Evolutionary conservation across 2,888 invertebrate species (phyloP), one percentile per base, ranked within the genome.

Genomic region (Trichacis sp.): DNA sequence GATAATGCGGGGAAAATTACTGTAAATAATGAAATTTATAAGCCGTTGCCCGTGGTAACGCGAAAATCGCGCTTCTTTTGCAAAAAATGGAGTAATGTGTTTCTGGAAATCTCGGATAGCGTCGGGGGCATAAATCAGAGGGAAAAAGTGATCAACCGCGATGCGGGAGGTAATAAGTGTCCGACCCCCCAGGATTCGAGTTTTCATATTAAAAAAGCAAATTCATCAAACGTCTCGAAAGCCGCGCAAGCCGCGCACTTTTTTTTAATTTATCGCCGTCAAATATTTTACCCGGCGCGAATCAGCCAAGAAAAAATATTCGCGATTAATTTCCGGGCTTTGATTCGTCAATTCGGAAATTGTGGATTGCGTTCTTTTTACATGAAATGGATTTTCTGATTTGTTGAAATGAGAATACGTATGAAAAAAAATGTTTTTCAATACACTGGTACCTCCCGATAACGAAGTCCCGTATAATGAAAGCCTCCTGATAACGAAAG

Each of bases 201-300:
- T 64, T 64, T 55, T 64, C 59, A 56, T 56, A 60, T 59, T 50
- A 53, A 49, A 54, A 54, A 50, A 58, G 54, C 42, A 42, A 58
- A 58, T 58, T 43, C 50, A 58, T 64, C 58, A 58, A 64, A 58
- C 36, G 46, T 54, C 45, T 45, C 38, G 60, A 30, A 33, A 33
- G 15, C 12, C 45, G 11, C 8, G 14, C 18, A 30, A n/a, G 36
- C 53, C 11, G 36, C 46, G 36, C 36, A 17, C 33, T 45, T 20
- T 45, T 63, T 33, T 33, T 67, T 57, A 63, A 67, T 64, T 64
- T 64, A 58, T 67, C 56, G 38, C 54, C 61, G 61, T 57, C 56
- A 54, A 72, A 71, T 69, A 55, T 68, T 71, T 68, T 55, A 57
- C 47, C 51, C 58, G 45, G 46, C 60, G 33, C 24, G 8, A 24